These are phyloP conservation scores for Pycnonotus jocosus DNA, from an alignment of 2,113 vertebrate genomes.

Conservation along the genomic window DNA sequence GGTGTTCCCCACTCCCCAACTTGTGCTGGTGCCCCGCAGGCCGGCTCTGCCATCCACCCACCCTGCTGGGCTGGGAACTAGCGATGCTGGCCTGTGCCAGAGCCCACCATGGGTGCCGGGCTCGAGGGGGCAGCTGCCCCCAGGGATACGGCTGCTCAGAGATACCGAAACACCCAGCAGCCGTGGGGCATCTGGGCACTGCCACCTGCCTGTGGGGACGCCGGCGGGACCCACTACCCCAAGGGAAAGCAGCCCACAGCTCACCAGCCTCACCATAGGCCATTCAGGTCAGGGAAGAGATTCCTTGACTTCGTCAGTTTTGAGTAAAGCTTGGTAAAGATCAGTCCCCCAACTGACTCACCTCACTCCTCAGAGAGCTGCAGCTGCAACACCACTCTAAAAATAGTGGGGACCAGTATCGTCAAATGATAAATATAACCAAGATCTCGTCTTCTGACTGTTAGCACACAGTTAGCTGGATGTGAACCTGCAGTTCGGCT, in stretches of 20 bases:
- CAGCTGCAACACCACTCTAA: background rate
- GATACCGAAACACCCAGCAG: fast-evolving
- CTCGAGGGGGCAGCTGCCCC: fast-evolving
- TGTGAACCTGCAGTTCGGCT: background rate
- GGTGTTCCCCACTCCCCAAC: no score
- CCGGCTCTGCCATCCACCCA: no score
- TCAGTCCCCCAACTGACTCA: background rate
- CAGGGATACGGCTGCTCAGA: fast-evolving
- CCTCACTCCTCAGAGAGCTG: background rate
- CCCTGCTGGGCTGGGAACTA: fast-evolving
- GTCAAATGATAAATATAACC: conserved; percentile 34
- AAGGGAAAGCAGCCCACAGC: fast-evolving
- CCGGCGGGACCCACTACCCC: fast-evolving
- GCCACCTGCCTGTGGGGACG: fast-evolving
- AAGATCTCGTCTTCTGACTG: background rate
- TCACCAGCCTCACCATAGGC: fast-evolving
- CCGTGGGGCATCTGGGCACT: fast-evolving
- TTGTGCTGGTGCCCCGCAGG: fast-evolving
- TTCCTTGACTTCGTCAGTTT: background rate
- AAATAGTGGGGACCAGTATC: background rate
- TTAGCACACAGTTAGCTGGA: background rate
- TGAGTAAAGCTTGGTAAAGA: background rate
- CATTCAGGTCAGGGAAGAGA: no score
- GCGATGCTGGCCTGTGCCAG: background rate
- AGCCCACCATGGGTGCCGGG: fast-evolving